A percentile compares a stretch with the other conserved stretches of the same genome.
Evolutionary conservation across 2,888 invertebrate genomes (phyloP).

Genomic region (Drymonia ruficornis): DNA sequence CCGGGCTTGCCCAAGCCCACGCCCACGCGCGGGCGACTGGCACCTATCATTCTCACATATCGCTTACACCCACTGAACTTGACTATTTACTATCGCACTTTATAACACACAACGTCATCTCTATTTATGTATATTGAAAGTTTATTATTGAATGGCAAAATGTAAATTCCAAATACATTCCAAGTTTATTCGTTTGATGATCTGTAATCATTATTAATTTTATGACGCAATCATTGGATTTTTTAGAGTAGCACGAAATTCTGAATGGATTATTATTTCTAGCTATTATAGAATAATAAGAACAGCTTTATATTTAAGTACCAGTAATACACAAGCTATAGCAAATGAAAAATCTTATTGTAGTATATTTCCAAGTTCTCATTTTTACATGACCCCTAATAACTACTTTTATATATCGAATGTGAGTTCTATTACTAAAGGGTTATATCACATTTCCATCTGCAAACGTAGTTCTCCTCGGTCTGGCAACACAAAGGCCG

Average conservation of each 20-base stretch:
- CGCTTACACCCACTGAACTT: conserved; percentile 48
- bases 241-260: not conserved
- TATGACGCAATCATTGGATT: conserved; percentile 4
- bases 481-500: conserved; percentile 4
- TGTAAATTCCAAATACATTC: conserved; percentile 19
- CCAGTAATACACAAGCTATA: no score
- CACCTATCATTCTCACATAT: conserved; percentile 46
- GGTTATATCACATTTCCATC: no score
- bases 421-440: no score
- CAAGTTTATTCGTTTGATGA: conserved; percentile 2
- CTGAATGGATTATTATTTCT: not conserved
- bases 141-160: conserved; percentile 10
- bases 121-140: conserved; percentile 11
- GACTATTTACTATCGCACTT: conserved; percentile 18
- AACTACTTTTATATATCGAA: no score
- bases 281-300: not conserved
- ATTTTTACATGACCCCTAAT: no score
- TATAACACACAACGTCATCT: conserved; percentile 7
- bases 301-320: no score
- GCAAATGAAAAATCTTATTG: no score
- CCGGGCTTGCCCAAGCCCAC: not conserved
- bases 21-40: conserved; percentile 39
- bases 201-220: conserved; percentile 15
- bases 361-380: no score
- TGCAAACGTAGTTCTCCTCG: not conserved